phyloP scores from a whole-genome alignment of 2,888 invertebrate genomes.

The Orthosia incerta region DNA sequence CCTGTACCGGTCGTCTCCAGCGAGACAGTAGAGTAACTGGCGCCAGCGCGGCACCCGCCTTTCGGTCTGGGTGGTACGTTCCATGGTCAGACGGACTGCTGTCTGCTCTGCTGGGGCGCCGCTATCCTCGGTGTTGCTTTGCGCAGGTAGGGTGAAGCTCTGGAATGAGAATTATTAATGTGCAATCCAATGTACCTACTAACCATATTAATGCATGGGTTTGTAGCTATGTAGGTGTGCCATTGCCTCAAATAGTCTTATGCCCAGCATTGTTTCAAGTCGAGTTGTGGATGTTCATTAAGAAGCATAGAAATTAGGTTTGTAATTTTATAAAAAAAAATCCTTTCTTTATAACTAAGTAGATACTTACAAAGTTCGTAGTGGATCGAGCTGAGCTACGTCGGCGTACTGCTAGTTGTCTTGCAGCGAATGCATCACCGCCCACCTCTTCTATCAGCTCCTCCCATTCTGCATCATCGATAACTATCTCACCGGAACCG shows the following conservation, averaged over 20 bases:
- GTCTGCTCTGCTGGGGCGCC: constrained; percentile 67
- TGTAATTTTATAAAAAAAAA: too few species aligned
- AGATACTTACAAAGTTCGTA: constrained; percentile 80
- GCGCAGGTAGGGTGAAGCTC: constrained; percentile 81
- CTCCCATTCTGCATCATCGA: constrained; percentile 96
- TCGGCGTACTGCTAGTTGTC: constrained; percentile 86
- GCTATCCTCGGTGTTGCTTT: constrained; percentile 73
- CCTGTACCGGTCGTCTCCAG: constrained; percentile 94
- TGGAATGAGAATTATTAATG: constrained; percentile 64
- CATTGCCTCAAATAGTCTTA: neutral
- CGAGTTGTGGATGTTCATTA: neutral
- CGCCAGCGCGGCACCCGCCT: constrained; percentile 94
- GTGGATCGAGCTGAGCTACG: constrained; percentile 84
- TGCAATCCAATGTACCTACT: neutral
- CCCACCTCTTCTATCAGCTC: constrained; percentile 93
- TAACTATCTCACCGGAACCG: constrained; percentile 95
- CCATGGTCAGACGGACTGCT: constrained; percentile 93
- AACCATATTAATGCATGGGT: too few species aligned
- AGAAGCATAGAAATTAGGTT: too few species aligned
- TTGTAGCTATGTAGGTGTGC: neutral
- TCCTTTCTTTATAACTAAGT: neutral
- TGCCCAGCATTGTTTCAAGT: neutral
- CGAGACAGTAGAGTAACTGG: constrained; percentile 95
- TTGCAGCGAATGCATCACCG: constrained; percentile 87
- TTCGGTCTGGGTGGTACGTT: constrained; percentile 96